Conservation (phyloP, 2,888 invertebrate species). For the Pecten maximus region DNA sequence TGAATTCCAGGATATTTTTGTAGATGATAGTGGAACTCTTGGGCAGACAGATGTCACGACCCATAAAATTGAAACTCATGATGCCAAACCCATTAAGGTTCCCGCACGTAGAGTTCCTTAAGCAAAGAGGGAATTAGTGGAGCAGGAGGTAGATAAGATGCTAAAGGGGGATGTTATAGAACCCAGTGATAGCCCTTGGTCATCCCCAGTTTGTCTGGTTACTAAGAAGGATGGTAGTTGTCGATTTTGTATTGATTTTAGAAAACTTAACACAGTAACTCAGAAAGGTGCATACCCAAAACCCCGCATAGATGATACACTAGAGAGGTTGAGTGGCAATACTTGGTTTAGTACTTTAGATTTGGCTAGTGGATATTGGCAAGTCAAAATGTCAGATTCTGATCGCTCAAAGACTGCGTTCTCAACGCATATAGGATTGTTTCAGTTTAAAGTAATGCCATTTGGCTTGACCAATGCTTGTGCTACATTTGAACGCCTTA, state of each 20-base stretch:
- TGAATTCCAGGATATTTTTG: not conserved
- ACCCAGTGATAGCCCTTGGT: slow-evolving; percentile 48
- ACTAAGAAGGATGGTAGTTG: slow-evolving; percentile 35
- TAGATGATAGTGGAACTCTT: too few relatives aligned
- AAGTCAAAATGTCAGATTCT: not conserved
- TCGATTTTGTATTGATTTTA: slow-evolving; percentile 42
- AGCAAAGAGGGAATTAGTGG: slow-evolving; percentile 16
- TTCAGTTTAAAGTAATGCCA: slow-evolving; percentile 45
- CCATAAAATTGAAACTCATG: slow-evolving; percentile 18
- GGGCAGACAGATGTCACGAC: too few relatives aligned
- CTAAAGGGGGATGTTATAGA: slow-evolving; percentile 41
- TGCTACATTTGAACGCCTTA: slow-evolving; percentile 40
- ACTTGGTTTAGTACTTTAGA: slow-evolving; percentile 37
- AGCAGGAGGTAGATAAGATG: slow-evolving; percentile 48
- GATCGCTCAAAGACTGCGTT: slow-evolving; percentile 27
- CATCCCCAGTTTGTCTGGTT: slow-evolving; percentile 39
- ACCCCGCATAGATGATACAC: slow-evolving; percentile 20
- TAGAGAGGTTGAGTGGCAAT: slow-evolving; percentile 31
- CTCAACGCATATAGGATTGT: slow-evolving; percentile 36
- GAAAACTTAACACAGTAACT: slow-evolving; percentile 33
- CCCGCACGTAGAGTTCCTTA: slow-evolving; percentile 40
- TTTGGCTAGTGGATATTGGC: slow-evolving; percentile 43
- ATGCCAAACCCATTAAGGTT: slow-evolving; percentile 38
- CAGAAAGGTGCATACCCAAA: slow-evolving; percentile 41
- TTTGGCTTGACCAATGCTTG: slow-evolving; percentile 43